phyloP scores from a whole-genome alignment of 1,140 invertebrate genomes.

The Sarcophaga bullata region DNA sequence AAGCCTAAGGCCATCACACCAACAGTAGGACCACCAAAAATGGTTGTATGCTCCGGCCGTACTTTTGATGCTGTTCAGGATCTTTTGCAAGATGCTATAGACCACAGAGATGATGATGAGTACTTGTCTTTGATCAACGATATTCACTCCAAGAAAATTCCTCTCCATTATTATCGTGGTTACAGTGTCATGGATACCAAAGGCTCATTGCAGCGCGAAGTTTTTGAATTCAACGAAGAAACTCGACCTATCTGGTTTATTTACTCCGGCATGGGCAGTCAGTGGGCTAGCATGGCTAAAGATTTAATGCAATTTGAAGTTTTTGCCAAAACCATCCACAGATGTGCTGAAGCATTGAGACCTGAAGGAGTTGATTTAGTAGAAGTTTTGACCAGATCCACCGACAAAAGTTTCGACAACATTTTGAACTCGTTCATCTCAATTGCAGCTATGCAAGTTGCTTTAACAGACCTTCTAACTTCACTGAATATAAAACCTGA shows the following conservation, averaged over 20 bases:
- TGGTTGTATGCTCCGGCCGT: slow-evolving; percentile 84
- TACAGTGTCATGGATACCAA: slow-evolving; percentile 75
- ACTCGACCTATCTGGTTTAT: slow-evolving; percentile 90
- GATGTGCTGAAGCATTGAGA: slow-evolving; percentile 79
- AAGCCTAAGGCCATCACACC: slow-evolving; percentile 74
- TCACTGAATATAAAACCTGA: slow-evolving; percentile 84
- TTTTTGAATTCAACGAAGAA: slow-evolving; percentile 66
- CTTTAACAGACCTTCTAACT: slow-evolving; percentile 86
- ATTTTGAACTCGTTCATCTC: slow-evolving; percentile 90
- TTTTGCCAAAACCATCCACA: slow-evolving; percentile 82
- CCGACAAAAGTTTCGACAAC: slow-evolving; percentile 81
- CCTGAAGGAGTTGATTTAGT: slow-evolving; percentile 84
- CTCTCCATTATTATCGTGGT: slow-evolving; percentile 80
- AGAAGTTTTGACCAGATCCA: slow-evolving; percentile 80
- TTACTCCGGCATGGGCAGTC: slow-evolving; percentile 96
- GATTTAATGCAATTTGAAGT: slow-evolving; percentile 82
- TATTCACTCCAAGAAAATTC: slow-evolving; percentile 75
- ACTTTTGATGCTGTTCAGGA: slow-evolving; percentile 82
- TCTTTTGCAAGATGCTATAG: slow-evolving; percentile 74
- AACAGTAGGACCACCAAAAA: slow-evolving; percentile 71
- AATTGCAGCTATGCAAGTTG: slow-evolving; percentile 95
- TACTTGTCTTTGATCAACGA: slow-evolving; percentile 81
- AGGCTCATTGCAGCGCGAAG: slow-evolving; percentile 60
- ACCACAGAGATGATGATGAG: slow-evolving; percentile 75
- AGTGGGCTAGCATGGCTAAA: slow-evolving; percentile 95